Evolutionary conservation across 35 echinoderm and acorn worm genomes (phyloP), one percentile per base, ranked within the genome.

Genomic region (Patiria miniata): DNA sequence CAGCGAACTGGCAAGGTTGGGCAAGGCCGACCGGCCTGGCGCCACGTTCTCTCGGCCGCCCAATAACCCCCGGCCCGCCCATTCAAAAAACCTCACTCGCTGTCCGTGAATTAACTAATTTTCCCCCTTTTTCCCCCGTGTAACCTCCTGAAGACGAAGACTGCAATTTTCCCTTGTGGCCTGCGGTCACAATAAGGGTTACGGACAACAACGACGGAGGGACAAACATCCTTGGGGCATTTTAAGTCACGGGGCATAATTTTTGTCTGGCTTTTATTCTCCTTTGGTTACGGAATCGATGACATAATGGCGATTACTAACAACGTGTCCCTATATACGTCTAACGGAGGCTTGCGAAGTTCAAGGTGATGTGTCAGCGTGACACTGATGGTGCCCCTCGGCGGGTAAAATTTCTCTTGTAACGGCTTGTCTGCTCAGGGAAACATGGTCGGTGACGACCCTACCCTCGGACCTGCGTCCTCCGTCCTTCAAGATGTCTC

Each of bases 241-340:
- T 73, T 61, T 61, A 21, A 22, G 22, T 18, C 34, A 73, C 26
- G 26, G 65, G 8, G 29, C 21, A 73, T 34, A 73, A 23, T 73
- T 73, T 73, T 23, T 36, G 65, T 73, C 30, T 6, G 8, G 60
- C 30, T 30, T 73, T 73, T 32, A 26, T 73, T 73, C 15, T 26
- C 26, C 65, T 23, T 73, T 73, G 23, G 65, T 73, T 73, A 73
- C 65, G 22, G 65, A 73, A 15, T 73, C 65, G 65, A 73, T 73
- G 65, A 73, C 65, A 73, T 73, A 73, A 73, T 73, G 34, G 34
- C 34, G 65, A 73, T 30, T 9, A 12, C 42, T 47, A 47, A 47
- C 42, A 47, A 47, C 42, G 42, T 47, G 42, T 47, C n/a, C n/a
- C n/a, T n/a, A n/a, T n/a, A n/a, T n/a, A n/a, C n/a, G n/a, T n/a